phyloP scores from a whole-genome alignment of 2,797 vertebrate species.

The Anniella stebbinsi region DNA sequence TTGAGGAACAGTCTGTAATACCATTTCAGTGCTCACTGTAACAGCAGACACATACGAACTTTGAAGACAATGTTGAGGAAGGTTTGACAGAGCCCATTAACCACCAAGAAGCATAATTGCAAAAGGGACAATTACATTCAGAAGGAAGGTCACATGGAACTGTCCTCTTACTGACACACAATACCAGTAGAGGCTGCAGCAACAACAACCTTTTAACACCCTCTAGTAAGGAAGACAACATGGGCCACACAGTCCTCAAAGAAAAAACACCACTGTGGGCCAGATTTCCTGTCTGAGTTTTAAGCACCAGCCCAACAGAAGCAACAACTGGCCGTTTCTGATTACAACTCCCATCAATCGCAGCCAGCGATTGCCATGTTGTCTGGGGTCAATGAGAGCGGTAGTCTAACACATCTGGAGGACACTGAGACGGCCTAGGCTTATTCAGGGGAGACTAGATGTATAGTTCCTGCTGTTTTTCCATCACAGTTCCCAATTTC shows the following conservation, averaged over 20 bases:
- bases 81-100: too few species aligned
- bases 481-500: neutral
- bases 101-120: neutral
- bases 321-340: neutral
- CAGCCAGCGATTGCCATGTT: too few species aligned
- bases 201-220: neutral
- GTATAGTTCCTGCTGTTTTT: neutral
- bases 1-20: neutral
- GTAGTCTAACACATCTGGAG: neutral
- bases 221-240: neutral
- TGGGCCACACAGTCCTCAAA: neutral
- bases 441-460: neutral
- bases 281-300: neutral
- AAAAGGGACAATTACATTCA: neutral
- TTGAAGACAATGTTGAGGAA: neutral
- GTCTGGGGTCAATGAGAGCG: neutral
- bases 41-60: neutral
- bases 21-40: neutral
- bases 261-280: neutral
- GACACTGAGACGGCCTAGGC: neutral
- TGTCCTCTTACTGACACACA: neutral
- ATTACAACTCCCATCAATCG: neutral
- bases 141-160: neutral
- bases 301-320: neutral
- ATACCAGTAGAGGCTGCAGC: neutral